Evolutionary conservation across 2,113 vertebrate genomes (phyloP), one percentile per base, ranked within the genome.

Genomic region (Cyprinodon variegatus): DNA sequence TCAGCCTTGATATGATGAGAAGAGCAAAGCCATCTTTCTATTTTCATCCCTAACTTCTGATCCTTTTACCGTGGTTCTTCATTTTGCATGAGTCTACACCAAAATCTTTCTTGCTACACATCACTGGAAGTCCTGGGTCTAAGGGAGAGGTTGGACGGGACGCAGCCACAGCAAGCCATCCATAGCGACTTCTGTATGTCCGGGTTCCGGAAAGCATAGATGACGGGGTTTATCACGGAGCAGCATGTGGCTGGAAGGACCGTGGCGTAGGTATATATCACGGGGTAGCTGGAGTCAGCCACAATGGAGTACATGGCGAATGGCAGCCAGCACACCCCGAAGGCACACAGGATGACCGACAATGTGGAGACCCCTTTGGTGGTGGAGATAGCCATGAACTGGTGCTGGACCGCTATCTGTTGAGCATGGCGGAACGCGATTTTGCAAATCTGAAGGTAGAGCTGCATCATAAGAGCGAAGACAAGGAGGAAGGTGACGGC

Each of bases 321-420:
- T 1, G 97, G 97, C 77, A 97, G 90, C 97, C 97, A 97, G 93
- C 96, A 97, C 17, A 90, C 91, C 36, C 96, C 96, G 79, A 97
- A 97, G 85, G 95, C 95, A 85, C 96, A 96, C 87, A 97, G 88
- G 84, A 97, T 95, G 88, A 95, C 94, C 13, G 97, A 96, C 65
- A 97, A 94, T 1, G 96, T 97, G 80, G 96, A 96, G 50, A 97
- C 95, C n/a, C 97, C 97, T 88, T 96, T 97, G 89, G 96, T 96
- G 89, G 96, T 96, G 91, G 96, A 96, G 62, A 95, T 95, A 90
- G 95, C 95, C 83, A 96, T 85, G 61, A 96, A 96, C 87, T 97
- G 97, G 81, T 96, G 96, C 92, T 98, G 97, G 84, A 96, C 96
- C 4, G 97, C 96, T 20, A 98, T 98, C 91, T 98, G 97, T 89